Percentiles rank a stretch among this genome's conserved stretches.
Evolutionary conservation across 2,113 vertebrate genomes (phyloP).

Genomic region (Meriones unguiculatus): DNA sequence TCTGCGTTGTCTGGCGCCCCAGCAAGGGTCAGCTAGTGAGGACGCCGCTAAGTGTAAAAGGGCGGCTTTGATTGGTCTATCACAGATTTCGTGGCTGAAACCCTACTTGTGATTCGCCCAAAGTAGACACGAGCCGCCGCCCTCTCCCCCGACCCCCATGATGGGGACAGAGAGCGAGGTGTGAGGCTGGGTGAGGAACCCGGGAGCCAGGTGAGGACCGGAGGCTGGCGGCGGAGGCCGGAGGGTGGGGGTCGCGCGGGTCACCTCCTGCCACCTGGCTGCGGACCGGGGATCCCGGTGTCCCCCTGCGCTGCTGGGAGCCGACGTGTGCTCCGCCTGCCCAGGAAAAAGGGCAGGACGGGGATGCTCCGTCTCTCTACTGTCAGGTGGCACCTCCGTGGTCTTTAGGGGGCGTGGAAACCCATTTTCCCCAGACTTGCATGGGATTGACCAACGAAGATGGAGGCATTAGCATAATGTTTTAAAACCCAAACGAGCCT

Average conservation of each 20-base stretch:
- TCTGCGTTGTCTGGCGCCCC: background rate
- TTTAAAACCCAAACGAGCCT: slow-evolving; percentile 16
- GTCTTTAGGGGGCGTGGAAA: background rate
- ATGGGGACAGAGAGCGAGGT: accelerated
- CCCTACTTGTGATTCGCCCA: slow-evolving; percentile 74
- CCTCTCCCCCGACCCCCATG: background rate
- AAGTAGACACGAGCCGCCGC: background rate
- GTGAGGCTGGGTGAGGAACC: background rate
- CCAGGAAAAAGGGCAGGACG: background rate
- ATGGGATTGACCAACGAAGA: background rate
- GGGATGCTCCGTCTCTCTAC: background rate
- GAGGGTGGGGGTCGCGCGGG: background rate
- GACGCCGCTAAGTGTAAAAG: background rate
- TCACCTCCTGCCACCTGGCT: background rate
- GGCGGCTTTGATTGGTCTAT: slow-evolving; percentile 60
- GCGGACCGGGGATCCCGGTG: background rate
- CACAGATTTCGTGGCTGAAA: background rate
- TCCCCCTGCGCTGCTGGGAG: background rate
- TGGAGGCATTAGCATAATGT: background rate
- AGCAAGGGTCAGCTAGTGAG: background rate
- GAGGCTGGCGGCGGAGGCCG: background rate
- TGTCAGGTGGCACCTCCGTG: background rate
- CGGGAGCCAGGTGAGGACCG: background rate
- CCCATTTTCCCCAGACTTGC: background rate
- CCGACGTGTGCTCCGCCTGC: background rate